Base-by-base conservation (phyloP, 2,888 invertebrate genomes). In the Notocelia uddmanniana region DNA sequence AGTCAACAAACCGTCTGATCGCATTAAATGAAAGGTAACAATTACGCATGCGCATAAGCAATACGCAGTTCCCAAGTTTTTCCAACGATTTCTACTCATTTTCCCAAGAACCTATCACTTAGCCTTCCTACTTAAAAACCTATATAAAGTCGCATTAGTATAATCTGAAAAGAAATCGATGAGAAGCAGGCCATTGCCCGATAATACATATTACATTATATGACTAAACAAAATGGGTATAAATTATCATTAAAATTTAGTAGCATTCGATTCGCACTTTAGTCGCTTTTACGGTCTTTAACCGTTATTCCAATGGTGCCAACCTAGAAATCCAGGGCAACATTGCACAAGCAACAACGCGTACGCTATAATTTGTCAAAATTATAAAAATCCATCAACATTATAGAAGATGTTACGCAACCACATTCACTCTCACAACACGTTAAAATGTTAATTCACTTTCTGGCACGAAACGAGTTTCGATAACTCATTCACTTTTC, bases 401-500 rank as follows among this genome's bases (percentile, higher is more conserved):
- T 80, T 81, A 78, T 74, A 64, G 54, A 37, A 54, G 78, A 76
- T 76, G 76, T 93, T 92, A 89, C 87, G 89, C 85, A 93, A 92
- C 83, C 90, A 92, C 91, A 87, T 90, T 89, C 91, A 92, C 93
- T 91, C 89, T 88, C 89, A 86, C 88, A 83, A 79, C 81, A 86
- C 83, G 82, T 79, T 78, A 87, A 85, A 85, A 87, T 86, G 83
- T 87, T 84, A 89, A 90, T 91, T 92, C 92, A 92, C 93, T 91
- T 92, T 92, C 90, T 78, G 88, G 80, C 85, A 88, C 85, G 76
- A 88, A 89, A 90, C 91, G 76, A 76, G 89, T 89, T 89, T 76
- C 76, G 77, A 81, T 81, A 80, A 81, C 55, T 55, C 55, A 54
- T 64, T 79, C 71, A 76, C 79, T 81, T 64, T 64, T 34, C 81